Evolutionary conservation across 2,797 vertebrate species (phyloP).

Genomic region (Thalassophryne amazonica): DNA sequence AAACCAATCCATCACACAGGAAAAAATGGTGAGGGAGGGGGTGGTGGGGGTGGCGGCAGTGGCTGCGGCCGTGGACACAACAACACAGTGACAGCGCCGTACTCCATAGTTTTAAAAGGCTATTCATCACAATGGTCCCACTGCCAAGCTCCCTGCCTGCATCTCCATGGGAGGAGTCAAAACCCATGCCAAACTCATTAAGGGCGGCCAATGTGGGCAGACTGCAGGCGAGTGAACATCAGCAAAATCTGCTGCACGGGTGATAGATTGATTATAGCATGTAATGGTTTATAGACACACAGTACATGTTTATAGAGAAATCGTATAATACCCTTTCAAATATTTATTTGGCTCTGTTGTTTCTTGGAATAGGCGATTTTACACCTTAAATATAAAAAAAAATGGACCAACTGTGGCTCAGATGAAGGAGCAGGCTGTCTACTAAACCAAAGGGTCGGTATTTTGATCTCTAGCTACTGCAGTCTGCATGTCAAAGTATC

Average conservation of each 20-base stretch:
- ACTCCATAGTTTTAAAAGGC: constrained; percentile 79
- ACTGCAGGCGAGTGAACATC: constrained; percentile 17
- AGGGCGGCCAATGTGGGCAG: constrained; percentile 41
- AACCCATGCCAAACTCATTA: constrained; percentile 67
- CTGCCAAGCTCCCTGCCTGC: constrained; percentile 71
- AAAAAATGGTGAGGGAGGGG: constrained; percentile 22
- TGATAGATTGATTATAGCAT: background rate
- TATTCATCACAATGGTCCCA: constrained; percentile 76
- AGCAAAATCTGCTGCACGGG: too few relatives aligned
- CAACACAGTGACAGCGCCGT: constrained; percentile 59
- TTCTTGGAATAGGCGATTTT: too few relatives aligned
- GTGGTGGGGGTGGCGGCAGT: constrained; percentile 11
- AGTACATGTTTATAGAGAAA: too few relatives aligned
- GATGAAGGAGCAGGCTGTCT: too few relatives aligned
- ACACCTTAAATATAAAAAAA: too few relatives aligned
- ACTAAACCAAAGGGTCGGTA: too few relatives aligned
- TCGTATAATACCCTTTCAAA: too few relatives aligned
- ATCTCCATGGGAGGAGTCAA: constrained; percentile 66
- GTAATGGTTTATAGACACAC: background rate
- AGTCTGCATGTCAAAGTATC: too few relatives aligned
- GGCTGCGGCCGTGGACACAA: constrained; percentile 19
- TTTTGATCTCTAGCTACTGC: too few relatives aligned
- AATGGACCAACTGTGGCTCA: too few relatives aligned
- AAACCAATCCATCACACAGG: constrained; percentile 70
- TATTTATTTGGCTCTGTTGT: too few relatives aligned